phyloP scores from a whole-genome alignment of 2,113 vertebrate species.

The Megalops atlanticus region DNA sequence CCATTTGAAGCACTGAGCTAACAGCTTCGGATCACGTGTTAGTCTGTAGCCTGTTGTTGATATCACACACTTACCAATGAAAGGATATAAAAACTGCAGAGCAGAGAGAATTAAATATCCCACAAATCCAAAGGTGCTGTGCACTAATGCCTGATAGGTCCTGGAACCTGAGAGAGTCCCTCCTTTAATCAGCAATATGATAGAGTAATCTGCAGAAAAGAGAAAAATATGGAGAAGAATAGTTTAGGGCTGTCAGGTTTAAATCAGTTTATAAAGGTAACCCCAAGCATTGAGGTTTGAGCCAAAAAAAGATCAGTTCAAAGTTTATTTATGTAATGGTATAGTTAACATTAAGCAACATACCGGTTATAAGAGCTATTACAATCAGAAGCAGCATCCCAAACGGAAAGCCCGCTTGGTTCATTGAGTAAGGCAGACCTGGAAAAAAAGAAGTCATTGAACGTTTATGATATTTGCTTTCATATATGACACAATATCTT shows the following conservation, averaged over 20 bases:
- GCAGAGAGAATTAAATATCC: conserved; percentile 85
- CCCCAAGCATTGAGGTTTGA: background rate
- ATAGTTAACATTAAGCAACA: background rate
- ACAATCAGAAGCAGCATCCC: conserved; percentile 83
- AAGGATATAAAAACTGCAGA: conserved; percentile 94
- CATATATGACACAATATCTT: no score
- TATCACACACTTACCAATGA: conserved; percentile 81
- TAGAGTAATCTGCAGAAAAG: conserved; percentile 85
- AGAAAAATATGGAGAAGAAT: conserved; percentile 7
- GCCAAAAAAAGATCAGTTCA: no score
- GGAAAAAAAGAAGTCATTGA: conserved; percentile 12
- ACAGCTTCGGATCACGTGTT: no score
- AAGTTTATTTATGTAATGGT: background rate
- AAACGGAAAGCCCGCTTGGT: conserved; percentile 88
- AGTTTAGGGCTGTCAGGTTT: no score
- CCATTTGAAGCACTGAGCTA: no score
- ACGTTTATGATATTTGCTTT: background rate
- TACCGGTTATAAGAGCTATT: conserved; percentile 87
- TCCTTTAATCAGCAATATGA: conserved; percentile 89
- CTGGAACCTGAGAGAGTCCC: conserved; percentile 82
- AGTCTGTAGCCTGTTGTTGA: background rate
- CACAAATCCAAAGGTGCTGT: conserved; percentile 81
- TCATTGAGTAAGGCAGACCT: conserved; percentile 93
- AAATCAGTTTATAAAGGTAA: background rate
- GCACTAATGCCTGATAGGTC: conserved; percentile 90